phyloP scores from a whole-genome alignment of 2,113 vertebrate genomes.

The Myrmophylax atrothorax region DNA sequence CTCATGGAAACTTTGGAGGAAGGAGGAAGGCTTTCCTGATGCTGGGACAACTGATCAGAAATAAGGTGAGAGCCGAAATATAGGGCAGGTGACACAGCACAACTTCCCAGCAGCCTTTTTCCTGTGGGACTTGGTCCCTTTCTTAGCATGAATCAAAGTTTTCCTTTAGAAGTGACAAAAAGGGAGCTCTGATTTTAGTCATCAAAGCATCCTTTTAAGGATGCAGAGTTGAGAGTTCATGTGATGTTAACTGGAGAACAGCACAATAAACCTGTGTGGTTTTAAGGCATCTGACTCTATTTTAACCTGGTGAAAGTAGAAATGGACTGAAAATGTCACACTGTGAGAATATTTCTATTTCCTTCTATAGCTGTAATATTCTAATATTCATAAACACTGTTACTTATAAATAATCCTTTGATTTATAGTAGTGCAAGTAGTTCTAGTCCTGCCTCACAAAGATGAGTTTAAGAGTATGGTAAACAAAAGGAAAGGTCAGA shows the following conservation, averaged over 20 bases:
- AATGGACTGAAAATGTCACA: neutral
- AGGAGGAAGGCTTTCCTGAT: neutral
- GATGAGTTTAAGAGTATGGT: neutral
- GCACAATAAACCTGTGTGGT: fast-evolving
- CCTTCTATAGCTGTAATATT: neutral
- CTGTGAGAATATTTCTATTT: neutral
- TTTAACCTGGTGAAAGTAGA: neutral
- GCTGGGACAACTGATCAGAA: neutral
- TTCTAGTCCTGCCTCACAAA: neutral
- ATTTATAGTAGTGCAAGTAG: neutral
- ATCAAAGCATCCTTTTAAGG: neutral
- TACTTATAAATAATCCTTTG: neutral
- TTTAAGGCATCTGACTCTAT: neutral
- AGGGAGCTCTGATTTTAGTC: neutral
- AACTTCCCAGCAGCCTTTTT: neutral
- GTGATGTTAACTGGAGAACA: neutral
- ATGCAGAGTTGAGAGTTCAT: neutral
- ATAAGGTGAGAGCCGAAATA: neutral
- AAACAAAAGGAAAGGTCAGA: neutral
- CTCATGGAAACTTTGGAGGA: neutral
- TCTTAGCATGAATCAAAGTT: neutral
- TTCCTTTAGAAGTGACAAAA: neutral
- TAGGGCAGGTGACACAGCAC: neutral
- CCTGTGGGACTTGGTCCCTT: neutral
- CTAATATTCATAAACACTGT: neutral